Conservation (phyloP, 2,888 invertebrate genomes). For the Scaeva pyrastri region DNA sequence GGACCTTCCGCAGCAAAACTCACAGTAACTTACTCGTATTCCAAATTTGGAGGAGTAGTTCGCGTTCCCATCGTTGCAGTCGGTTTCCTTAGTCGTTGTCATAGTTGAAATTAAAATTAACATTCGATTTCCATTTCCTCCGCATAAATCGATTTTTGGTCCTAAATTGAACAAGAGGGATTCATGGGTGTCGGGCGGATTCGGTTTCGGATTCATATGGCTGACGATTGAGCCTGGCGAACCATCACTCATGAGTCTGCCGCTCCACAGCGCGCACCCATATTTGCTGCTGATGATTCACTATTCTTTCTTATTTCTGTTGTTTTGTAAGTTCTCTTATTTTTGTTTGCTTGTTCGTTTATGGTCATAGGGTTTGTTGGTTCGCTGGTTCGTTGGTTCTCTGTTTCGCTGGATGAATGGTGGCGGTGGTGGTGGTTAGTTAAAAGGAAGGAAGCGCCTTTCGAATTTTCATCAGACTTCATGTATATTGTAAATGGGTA, state of each 20-base stretch:
- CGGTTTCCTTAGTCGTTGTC: not conserved
- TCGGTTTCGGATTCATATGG: not conserved
- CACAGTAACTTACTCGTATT: slow-evolving; percentile 7
- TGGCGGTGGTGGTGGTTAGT: slow-evolving; percentile 6
- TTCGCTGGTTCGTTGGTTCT: not conserved
- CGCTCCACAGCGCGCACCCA: slow-evolving; percentile 53
- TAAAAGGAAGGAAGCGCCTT: slow-evolving; percentile 29
- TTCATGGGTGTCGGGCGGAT: slow-evolving; percentile 10
- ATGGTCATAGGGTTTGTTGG: slow-evolving; percentile 38
- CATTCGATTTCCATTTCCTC: slow-evolving; percentile 69
- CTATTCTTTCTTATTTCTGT: slow-evolving; percentile 22
- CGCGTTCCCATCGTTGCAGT: not conserved
- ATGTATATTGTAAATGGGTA: not conserved
- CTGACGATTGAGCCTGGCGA: slow-evolving; percentile 35
- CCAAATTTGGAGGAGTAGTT: slow-evolving; percentile 29
- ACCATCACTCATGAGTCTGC: slow-evolving; percentile 31
- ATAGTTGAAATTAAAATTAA: slow-evolving; percentile 51
- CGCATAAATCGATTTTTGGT: slow-evolving; percentile 64
- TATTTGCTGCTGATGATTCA: slow-evolving; percentile 68
- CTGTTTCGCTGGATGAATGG: not conserved
- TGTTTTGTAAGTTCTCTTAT: slow-evolving; percentile 23
- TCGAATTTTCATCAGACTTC: slow-evolving; percentile 4
- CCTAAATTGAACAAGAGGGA: not conserved
- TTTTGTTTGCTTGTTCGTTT: slow-evolving; percentile 63
- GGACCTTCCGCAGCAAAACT: slow-evolving; percentile 48